Evolutionary conservation across 2,888 invertebrate species (phyloP).

Genomic region (Eudemis profundana): DNA sequence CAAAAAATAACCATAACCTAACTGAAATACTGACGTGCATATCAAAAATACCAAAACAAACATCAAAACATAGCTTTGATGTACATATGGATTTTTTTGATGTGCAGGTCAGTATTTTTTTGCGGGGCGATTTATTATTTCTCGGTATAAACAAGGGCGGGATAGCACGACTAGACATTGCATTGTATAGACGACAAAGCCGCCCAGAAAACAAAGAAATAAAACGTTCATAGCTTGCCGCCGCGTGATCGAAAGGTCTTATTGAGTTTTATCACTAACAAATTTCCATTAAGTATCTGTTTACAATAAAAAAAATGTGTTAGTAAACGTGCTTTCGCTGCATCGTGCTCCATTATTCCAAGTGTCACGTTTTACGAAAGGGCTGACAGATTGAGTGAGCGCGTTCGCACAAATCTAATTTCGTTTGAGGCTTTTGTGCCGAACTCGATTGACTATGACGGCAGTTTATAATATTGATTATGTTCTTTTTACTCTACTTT

Average conservation of each 20-base stretch:
- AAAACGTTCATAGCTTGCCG: constrained; percentile 13
- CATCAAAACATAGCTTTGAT: no score
- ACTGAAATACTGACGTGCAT: no score
- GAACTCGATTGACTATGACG: constrained; percentile 28
- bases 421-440: constrained; percentile 47
- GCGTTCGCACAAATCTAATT: constrained; percentile 48
- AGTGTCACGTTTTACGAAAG: constrained; percentile 53
- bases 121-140: no score
- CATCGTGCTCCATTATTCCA: constrained; percentile 49
- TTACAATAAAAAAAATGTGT: constrained; percentile 37
- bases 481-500: constrained; percentile 26
- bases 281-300: constrained; percentile 14
- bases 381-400: constrained; percentile 59
- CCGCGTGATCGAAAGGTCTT: constrained; percentile 23
- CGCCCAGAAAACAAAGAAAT: constrained; percentile 10
- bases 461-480: constrained; percentile 31
- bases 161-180: background rate
- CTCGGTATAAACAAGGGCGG: background rate
- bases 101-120: no score
- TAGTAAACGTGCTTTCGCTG: constrained; percentile 55
- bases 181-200: background rate
- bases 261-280: constrained; percentile 29
- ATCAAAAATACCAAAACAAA: no score
- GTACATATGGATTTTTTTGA: no score
- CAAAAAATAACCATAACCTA: background rate